Evolutionary conservation across 2,113 vertebrate species (phyloP).

Genomic region (Pseudorasbora parva): DNA sequence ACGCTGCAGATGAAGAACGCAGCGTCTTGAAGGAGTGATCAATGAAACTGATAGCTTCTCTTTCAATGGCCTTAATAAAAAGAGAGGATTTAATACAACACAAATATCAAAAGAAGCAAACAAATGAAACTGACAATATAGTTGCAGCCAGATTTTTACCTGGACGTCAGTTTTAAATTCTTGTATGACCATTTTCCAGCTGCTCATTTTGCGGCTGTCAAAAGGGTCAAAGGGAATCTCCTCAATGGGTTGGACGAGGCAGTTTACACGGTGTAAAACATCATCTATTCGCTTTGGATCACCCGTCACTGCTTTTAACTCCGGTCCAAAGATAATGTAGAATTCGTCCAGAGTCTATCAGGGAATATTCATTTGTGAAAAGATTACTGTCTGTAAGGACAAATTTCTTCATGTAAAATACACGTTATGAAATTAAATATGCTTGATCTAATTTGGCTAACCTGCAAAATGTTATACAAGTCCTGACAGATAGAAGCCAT

Average conservation of each 20-base stretch:
- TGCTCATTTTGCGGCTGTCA: constrained; percentile 68
- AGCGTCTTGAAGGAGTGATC: constrained; percentile 89
- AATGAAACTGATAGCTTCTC: constrained; percentile 85
- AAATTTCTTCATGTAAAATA: not conserved
- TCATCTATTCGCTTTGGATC: constrained; percentile 81
- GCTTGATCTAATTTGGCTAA: constrained; percentile 57
- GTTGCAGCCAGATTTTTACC: constrained; percentile 67
- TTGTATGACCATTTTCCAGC: constrained; percentile 85
- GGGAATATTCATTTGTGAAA: constrained; percentile 3
- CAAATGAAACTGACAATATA: not conserved
- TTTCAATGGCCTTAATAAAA: constrained; percentile 83
- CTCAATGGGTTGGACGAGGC: constrained; percentile 81
- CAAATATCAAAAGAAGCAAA: not conserved
- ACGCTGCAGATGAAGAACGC: constrained; percentile 87
- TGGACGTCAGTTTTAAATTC: constrained; percentile 82
- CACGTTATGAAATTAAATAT: not conserved
- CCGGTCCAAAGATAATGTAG: constrained; percentile 84
- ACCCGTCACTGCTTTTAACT: constrained; percentile 85
- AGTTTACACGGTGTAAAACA: constrained; percentile 79
- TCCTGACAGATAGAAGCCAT: constrained; percentile 90
- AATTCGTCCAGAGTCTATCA: constrained; percentile 87
- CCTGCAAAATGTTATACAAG: constrained; percentile 84
- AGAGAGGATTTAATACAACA: not conserved
- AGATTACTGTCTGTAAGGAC: not conserved
- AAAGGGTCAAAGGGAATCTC: constrained; percentile 85